Conservation (phyloP, 2,888 invertebrate species). For the Phengaris alcon region DNA sequence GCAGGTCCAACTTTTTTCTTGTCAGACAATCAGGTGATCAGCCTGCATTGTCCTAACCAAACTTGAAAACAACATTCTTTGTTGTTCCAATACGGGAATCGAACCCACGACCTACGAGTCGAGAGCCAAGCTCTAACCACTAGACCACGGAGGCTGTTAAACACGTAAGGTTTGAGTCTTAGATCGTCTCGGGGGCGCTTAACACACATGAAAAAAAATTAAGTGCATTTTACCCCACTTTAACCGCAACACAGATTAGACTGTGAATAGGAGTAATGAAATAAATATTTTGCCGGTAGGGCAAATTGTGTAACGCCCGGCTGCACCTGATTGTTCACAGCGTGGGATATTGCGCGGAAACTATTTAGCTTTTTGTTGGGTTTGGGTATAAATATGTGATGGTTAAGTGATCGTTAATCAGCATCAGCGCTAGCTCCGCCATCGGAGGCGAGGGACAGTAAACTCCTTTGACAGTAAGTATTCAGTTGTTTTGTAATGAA, state of each 20-base stretch:
- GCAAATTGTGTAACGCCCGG: conserved; percentile 69
- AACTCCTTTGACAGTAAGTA: no score
- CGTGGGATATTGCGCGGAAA: conserved; percentile 67
- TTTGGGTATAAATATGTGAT: background rate
- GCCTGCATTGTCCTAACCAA: no score
- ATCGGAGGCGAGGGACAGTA: background rate
- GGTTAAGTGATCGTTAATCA: background rate
- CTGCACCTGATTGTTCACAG: conserved; percentile 48
- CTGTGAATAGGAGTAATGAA: conserved; percentile 79
- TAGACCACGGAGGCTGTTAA: no score
- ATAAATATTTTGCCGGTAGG: conserved; percentile 79
- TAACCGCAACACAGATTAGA: conserved; percentile 67
- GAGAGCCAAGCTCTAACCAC: no score
- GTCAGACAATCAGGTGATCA: no score
- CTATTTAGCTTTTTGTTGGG: conserved; percentile 31
- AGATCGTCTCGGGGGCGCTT: background rate
- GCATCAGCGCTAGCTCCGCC: background rate
- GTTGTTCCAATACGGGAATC: no score
- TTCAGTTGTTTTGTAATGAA: no score
- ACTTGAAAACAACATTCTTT: no score
- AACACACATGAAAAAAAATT: conserved; percentile 8
- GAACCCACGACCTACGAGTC: no score
- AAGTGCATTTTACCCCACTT: conserved; percentile 37
- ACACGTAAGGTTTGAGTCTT: no score
- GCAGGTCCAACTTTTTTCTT: no score